phyloP scores from a whole-genome alignment of 2,888 invertebrate genomes.

The Rutpela maculata region DNA sequence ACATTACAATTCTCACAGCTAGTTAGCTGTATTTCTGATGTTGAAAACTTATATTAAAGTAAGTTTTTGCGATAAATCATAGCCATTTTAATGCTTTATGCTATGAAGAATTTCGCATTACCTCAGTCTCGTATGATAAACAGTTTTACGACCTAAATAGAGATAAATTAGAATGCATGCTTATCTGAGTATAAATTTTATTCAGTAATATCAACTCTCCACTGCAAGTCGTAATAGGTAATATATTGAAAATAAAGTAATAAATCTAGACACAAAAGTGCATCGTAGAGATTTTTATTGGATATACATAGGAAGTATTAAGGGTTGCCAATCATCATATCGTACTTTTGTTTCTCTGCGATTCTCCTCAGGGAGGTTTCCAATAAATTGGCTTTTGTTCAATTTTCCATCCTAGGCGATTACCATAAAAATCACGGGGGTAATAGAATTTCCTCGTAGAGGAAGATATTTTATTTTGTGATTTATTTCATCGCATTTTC shows the following conservation, averaged over 20 bases:
- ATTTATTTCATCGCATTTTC: not conserved
- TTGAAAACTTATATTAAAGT: no score
- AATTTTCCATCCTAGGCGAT: not conserved
- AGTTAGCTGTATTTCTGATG: no score
- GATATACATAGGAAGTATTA: constrained; percentile 10
- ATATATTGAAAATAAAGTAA: constrained; percentile 5
- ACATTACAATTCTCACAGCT: no score
- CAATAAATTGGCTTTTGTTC: not conserved
- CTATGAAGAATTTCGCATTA: no score
- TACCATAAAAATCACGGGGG: not conserved
- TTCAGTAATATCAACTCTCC: no score
- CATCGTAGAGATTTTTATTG: constrained; percentile 4
- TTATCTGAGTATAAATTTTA: not conserved
- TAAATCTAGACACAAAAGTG: constrained; percentile 12
- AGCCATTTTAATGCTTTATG: no score
- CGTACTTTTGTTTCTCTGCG: constrained; percentile 5
- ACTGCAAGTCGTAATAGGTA: not conserved
- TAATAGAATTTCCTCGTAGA: not conserved
- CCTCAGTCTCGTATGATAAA: no score
- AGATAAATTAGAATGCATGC: no score
- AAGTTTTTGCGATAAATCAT: no score
- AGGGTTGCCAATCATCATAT: constrained; percentile 29
- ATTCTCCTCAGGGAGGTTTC: constrained; percentile 5
- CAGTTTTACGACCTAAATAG: no score
- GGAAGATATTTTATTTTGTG: not conserved